Evolutionary conservation across 2,888 invertebrate species (phyloP).

Genomic region (Nematopogon swammerdamellus): DNA sequence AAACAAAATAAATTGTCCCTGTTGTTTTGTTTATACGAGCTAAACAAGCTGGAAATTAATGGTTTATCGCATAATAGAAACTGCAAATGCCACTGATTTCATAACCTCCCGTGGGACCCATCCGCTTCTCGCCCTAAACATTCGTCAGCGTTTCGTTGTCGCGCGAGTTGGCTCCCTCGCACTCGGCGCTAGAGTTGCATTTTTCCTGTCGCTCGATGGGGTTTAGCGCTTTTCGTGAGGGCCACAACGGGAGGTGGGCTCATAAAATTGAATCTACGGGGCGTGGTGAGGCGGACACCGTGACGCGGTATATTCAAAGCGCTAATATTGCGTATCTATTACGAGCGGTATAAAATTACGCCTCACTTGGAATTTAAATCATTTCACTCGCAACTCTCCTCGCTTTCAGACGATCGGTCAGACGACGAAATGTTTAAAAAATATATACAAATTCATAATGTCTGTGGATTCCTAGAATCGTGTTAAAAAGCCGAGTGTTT

Average conservation of each 20-base stretch:
- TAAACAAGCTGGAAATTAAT: constrained; percentile 54
- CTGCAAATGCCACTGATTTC: constrained; percentile 69
- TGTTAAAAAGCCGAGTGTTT: too few relatives aligned
- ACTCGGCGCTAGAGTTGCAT: background rate
- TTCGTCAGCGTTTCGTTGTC: background rate
- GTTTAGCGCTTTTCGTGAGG: background rate
- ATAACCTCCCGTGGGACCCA: constrained; percentile 56
- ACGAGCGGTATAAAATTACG: background rate
- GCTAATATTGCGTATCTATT: constrained; percentile 39
- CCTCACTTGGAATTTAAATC: background rate
- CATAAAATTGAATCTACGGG: constrained; percentile 53
- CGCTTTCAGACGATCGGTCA: background rate
- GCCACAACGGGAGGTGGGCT: constrained; percentile 35
- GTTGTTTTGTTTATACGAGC: constrained; percentile 43
- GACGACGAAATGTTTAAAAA: too few relatives aligned
- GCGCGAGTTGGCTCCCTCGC: background rate
- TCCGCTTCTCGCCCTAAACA: constrained; percentile 49
- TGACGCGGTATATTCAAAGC: constrained; percentile 54
- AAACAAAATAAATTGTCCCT: too few relatives aligned
- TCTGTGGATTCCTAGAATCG: too few relatives aligned
- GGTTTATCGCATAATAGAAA: constrained; percentile 56
- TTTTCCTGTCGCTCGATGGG: background rate
- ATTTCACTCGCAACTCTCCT: background rate
- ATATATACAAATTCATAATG: too few relatives aligned
- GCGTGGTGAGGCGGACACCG: constrained; percentile 55